These are phyloP conservation scores for Ferrisia virgata DNA, from an alignment of 2,888 invertebrate genomes.

Conservation along the genomic window DNA sequence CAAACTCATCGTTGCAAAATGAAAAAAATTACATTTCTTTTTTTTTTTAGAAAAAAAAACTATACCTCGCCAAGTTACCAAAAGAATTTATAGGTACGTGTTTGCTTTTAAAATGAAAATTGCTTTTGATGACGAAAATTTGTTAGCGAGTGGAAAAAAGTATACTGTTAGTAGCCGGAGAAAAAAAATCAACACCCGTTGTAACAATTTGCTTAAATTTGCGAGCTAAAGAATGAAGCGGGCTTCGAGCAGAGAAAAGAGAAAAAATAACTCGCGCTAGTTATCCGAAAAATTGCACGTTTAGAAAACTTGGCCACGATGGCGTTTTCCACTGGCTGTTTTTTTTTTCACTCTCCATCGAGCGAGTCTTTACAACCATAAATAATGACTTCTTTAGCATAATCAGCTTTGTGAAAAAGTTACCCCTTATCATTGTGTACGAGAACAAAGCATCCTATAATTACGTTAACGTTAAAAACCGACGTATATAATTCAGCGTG, in stretches of 20 bases:
- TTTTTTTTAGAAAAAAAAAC: too few relatives aligned
- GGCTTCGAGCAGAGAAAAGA: not conserved
- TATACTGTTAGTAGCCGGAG: not conserved
- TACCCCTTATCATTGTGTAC: slow-evolving; percentile 1
- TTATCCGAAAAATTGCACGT: not conserved
- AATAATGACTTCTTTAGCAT: slow-evolving; percentile 23
- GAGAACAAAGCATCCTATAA: slow-evolving; percentile 23
- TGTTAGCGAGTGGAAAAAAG: not conserved
- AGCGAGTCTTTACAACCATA: slow-evolving; percentile 6
- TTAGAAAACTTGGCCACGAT: slow-evolving; percentile 4
- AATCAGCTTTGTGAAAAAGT: slow-evolving; percentile 13
- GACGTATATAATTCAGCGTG: not conserved
- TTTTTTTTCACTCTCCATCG: not conserved
- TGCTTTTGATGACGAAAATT: not conserved
- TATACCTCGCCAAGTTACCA: not conserved
- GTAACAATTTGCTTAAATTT: slow-evolving; percentile 1
- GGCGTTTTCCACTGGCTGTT: not conserved
- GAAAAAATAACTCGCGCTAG: not conserved
- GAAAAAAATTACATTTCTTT: not conserved
- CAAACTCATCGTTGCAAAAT: not conserved
- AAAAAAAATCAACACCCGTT: not conserved
- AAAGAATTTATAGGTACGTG: not conserved
- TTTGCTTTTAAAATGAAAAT: slow-evolving; percentile 8
- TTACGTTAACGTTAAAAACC: slow-evolving; percentile 19
- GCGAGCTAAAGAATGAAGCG: not conserved